Evolutionary conservation across 1,140 invertebrate species (phyloP).

Genomic region (Globodera rostochiensis): DNA sequence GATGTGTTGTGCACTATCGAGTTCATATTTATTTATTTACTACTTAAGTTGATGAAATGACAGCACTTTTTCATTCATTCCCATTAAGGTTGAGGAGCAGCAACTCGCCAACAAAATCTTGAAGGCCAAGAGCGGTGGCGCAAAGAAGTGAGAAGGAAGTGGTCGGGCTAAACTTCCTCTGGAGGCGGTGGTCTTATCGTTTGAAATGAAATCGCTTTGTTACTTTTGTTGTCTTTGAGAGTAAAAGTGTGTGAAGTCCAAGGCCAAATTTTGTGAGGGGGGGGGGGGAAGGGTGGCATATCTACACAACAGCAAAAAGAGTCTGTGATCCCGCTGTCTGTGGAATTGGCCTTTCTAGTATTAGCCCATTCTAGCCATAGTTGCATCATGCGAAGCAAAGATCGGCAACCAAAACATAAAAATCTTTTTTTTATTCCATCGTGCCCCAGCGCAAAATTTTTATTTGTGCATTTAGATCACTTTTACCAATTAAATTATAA

Average conservation of each 20-base stretch:
- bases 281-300: too few relatives aligned
- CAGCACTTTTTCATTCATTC: too few relatives aligned
- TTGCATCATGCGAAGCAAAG: neutral
- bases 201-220: neutral
- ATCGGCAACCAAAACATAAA: too few relatives aligned
- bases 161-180: neutral
- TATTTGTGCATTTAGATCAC: neutral
- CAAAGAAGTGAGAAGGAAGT: constrained; percentile 40
- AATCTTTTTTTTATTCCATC: neutral
- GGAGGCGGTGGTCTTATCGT: neutral
- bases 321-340: too few relatives aligned
- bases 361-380: neutral
- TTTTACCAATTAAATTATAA: neutral
- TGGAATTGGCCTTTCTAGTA: too few relatives aligned
- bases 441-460: neutral
- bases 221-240: constrained; percentile 1
- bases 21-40: too few relatives aligned
- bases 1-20: too few relatives aligned
- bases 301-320: too few relatives aligned
- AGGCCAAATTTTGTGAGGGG: too few relatives aligned
- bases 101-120: constrained; percentile 54
- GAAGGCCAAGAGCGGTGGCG: constrained; percentile 42
- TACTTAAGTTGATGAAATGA: too few relatives aligned
- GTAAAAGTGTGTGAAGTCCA: neutral
- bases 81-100: constrained; percentile 40